Base-by-base conservation (phyloP, 2,113 vertebrate genomes). In the Centropus unirufus region DNA sequence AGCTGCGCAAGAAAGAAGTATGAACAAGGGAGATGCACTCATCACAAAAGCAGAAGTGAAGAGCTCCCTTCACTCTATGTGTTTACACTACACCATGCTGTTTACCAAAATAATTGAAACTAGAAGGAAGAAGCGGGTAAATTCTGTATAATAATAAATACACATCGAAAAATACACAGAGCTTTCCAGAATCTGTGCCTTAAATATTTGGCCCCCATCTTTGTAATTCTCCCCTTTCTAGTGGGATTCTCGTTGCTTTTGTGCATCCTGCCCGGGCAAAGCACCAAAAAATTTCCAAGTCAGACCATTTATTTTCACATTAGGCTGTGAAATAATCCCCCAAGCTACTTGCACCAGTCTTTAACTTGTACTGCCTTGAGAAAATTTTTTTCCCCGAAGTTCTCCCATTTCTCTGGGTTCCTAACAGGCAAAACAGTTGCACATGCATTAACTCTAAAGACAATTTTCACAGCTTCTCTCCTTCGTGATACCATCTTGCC, bases 1-100 rank as follows among this genome's bases (percentile, higher is more conserved):
- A 76, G 99, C 99, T 99, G 92, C 4, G 70, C 75, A 89, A 95
- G 21, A 89, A 39, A 90, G 21, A 39, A 57, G 40, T 77, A 75
- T 3, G 12, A 91, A 73, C 40, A 83, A 87, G 5, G 12, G 13
- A 72, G 19, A 34, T 8, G 18, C 14, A 64, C 22, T 47, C 62
- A 75, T 40, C n/a, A 58, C 32, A 76, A 85, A 83, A 77, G 12
- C 21, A 66, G n/a, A 78, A 47, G 8, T 14, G 44, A 61, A 40
- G 32, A 51, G 39, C 30, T 87, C 61, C 46, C 81, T 82, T 78
- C 6, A 54, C 62, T 51, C 26, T 26, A 5, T 36, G 19, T 42
- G 17, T 46, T 81, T 73, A 58, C 2, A 2, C 7, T 32, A 34
- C 23, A 68, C 17, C 26, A 59, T 16, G 55, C 11, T 77, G 32